Base-by-base conservation (phyloP, 2,113 vertebrate species). In the Lophius piscatorius region DNA sequence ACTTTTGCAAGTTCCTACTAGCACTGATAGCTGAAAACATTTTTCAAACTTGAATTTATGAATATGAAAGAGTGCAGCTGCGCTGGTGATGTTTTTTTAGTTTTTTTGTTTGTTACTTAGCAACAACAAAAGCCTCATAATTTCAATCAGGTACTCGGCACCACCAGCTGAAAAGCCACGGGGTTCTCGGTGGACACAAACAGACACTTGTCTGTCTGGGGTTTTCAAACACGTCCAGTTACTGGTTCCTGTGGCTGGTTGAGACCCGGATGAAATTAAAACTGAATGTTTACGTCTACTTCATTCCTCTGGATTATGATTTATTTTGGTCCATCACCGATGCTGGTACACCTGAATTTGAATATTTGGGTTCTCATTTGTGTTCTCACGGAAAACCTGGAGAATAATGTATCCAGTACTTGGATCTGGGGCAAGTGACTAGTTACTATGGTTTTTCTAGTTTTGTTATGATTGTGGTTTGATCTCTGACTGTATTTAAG, bases 21-120 rank as follows among this genome's bases (percentile, higher is more conserved):
- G 65, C 62, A 52, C 72, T 45, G 51, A 67, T 40, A 80, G 73
- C 66, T 39, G 17, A 28, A 73, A 82, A 66, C 77, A 84, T 79
- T 81, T 85, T 79, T 82, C 75, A 82, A 69, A 49, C 67, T 69
- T 7, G 13, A 73, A 74, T 81, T 72, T 85, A 70, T 78, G 69
- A 80, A 80, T 80, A 76, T 76, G 59, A 83, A 85, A 59, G 70
- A 70, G 66, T 28, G 59, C 75, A 42, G 65, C 78, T 61, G 47
- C 47, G 45, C 56, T 48, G 28, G 71, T 76, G 61, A 77, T 76
- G 41, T 47, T 17, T 22, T 63, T 67, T 39, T 57, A 46, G 29
- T 22, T 21, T 26, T 26, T 31, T 72, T 80, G 9, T 46, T 70
- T 58, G 79, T 86, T 56, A 76, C 83, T 68, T 83, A 81, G 83